phyloP scores from a whole-genome alignment of 1,140 invertebrate genomes.

The Drosophila nasuta region DNA sequence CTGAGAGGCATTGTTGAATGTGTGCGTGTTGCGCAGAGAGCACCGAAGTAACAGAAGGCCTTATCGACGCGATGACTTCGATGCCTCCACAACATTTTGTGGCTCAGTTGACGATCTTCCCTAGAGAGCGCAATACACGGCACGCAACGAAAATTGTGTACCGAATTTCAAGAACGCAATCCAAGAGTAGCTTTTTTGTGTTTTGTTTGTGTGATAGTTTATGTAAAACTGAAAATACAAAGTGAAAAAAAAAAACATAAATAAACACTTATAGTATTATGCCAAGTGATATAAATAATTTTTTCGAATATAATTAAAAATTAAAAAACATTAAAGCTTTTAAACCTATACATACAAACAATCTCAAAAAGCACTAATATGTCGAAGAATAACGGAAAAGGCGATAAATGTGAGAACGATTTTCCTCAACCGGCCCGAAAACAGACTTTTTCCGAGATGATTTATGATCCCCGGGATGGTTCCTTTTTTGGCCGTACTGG shows the following conservation, averaged over 20 bases:
- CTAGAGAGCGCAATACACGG: conserved; percentile 67
- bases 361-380: conserved; percentile 57
- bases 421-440: conserved; percentile 86
- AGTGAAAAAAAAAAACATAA: background rate
- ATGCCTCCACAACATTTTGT: conserved; percentile 38
- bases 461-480: conserved; percentile 89
- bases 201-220: conserved; percentile 35
- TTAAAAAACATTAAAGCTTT: too few species aligned
- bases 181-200: conserved; percentile 27
- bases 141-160: conserved; percentile 17
- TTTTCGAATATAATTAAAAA: too few species aligned
- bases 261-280: too few species aligned
- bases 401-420: conserved; percentile 84
- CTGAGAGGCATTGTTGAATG: conserved; percentile 25
- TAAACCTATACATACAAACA: conserved; percentile 10
- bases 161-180: background rate
- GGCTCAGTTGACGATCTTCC: conserved; percentile 73
- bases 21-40: conserved; percentile 55
- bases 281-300: too few species aligned
- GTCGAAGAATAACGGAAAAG: conserved; percentile 79
- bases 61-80: conserved; percentile 37
- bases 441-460: conserved; percentile 86
- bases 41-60: conserved; percentile 50
- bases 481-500: conserved; percentile 89
- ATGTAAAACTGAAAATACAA: conserved; percentile 3